Evolutionary conservation across 2,888 invertebrate species (phyloP), one percentile per base, ranked within the genome.

Genomic region (Agonum fuliginosum): DNA sequence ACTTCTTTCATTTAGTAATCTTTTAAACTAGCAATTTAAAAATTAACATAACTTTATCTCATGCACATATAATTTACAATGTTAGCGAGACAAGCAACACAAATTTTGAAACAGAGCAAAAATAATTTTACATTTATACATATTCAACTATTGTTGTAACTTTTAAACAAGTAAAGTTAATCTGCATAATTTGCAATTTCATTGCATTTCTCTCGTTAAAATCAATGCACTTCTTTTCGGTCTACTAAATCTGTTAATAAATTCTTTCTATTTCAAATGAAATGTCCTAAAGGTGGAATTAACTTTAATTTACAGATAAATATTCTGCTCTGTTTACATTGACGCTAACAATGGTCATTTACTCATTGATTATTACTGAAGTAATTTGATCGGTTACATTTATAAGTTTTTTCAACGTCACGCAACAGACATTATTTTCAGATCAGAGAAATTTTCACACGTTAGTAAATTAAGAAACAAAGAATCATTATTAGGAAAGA

Each of bases 241-340:
- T 62, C 58, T 62, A 62, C 14, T 62, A 62, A 62, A 17, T 20
- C 5, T 62, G 17, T 24, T 54, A 54, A 54, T 62, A 12, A 62
- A 62, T 62, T 62, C 17, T 62, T 62, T 24, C 10, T 6, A 54
- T 54, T 37, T 37, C 54, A 27, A 30, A 5, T 12, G 8, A 62
- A 27, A 17, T 62, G 8, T 17, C 58, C 58, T 62, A 30, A 62
- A 62, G 58, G 30, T 27, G 17, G 14, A 62, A 62, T 62, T 62
- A 17, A 30, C 10, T n/a, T 27, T 10, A 62, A 27, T 62, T 12
- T 30, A 34, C 17, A 5, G 10, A 8, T 17, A 27, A 62, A 30
- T 62, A 17, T 30, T 62, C 12, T 27, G 58, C 58, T 62, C 58
- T 62, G 27, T 62, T 62, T 62, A 54, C 24, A 54, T 54, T 2